phyloP scores from a whole-genome alignment of 2,888 invertebrate genomes.

The Eupithecia exiguata region DNA sequence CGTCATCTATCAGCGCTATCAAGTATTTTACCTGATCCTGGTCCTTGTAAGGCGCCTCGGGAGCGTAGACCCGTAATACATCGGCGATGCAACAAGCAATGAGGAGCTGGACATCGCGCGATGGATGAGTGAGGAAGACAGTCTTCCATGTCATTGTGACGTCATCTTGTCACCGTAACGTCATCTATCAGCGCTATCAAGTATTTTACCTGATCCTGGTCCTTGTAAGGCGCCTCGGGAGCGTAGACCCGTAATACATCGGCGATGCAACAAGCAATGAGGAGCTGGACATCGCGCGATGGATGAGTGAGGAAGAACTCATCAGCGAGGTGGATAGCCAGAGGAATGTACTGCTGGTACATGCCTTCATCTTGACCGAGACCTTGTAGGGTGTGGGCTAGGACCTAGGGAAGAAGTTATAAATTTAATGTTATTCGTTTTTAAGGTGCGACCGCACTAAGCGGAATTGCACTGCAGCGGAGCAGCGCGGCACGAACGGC shows the following conservation, averaged over 20 bases:
- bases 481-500: no score
- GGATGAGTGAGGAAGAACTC: conserved; percentile 95
- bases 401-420: conserved; percentile 80
- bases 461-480: no score
- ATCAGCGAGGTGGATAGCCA: conserved; percentile 96
- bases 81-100: conserved; percentile 99
- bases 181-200: background rate
- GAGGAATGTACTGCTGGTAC: conserved; percentile 94
- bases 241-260: conserved; percentile 98
- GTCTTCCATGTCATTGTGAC: background rate
- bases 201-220: conserved; percentile 91
- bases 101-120: conserved; percentile 95
- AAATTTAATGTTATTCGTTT: background rate
- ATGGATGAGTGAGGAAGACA: conserved; percentile 93
- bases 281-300: conserved; percentile 95
- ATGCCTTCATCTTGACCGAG: conserved; percentile 98
- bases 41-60: conserved; percentile 98
- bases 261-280: conserved; percentile 98
- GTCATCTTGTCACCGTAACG: background rate
- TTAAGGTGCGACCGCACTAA: no score
- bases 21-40: conserved; percentile 89
- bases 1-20: background rate
- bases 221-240: conserved; percentile 98
- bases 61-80: conserved; percentile 97
- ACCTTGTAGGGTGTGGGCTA: conserved; percentile 97